These are phyloP conservation scores for Hydrocynus forskahlii DNA, from an alignment of 2,797 vertebrate species.

Conservation along the genomic window DNA sequence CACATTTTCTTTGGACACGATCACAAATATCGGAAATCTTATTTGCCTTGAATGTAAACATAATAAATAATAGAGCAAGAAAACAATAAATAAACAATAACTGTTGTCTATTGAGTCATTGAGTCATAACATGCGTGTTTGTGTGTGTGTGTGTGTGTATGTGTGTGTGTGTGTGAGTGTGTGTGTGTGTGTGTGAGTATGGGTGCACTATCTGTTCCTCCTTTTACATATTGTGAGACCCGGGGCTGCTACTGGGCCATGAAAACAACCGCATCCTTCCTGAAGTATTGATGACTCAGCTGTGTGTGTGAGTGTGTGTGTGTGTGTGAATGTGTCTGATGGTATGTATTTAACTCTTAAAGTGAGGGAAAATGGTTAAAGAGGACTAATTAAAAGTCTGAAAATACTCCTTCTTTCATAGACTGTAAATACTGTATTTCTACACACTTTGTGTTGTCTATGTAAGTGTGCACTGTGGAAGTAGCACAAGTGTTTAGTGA, in stretches of 20 bases:
- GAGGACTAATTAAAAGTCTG: background rate
- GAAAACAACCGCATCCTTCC: slow-evolving; percentile 83
- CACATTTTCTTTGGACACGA: too few relatives aligned
- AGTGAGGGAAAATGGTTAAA: background rate
- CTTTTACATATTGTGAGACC: slow-evolving; percentile 13
- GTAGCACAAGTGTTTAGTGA: background rate
- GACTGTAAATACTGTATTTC: background rate
- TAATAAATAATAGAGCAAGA: background rate
- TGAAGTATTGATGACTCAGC: slow-evolving; percentile 78
- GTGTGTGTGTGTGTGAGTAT: background rate
- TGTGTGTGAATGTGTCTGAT: slow-evolving; percentile 20
- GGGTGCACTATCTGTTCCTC: background rate
- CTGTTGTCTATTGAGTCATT: background rate
- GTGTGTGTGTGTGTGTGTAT: too few relatives aligned
- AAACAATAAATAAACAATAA: background rate
- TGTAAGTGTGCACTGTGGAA: background rate
- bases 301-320: slow-evolving; percentile 10
- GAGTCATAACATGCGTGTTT: background rate
- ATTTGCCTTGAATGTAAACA: background rate
- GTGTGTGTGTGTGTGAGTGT: background rate
- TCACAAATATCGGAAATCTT: too few relatives aligned
- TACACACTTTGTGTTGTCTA: background rate
- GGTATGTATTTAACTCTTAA: background rate
- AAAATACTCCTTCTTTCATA: background rate
- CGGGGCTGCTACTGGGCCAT: slow-evolving; percentile 43